phyloP scores from a whole-genome alignment of 2,888 invertebrate genomes.

The Cremastinae sp. region DNA sequence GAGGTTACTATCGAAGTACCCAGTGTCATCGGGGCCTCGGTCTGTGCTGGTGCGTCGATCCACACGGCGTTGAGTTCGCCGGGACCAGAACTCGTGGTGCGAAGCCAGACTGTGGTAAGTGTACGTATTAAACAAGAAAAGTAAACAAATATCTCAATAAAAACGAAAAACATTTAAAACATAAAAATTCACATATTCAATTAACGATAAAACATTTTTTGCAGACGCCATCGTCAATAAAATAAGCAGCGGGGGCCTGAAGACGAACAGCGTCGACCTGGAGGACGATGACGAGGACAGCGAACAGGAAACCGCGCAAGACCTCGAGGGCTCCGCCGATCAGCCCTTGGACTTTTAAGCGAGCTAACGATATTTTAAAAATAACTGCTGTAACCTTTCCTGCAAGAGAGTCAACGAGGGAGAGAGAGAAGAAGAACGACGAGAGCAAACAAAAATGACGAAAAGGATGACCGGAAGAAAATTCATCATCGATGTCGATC shows the following conservation, averaged over 20 bases:
- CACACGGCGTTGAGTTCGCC: slow-evolving; percentile 93
- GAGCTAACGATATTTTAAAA: neutral
- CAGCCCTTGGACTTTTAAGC: slow-evolving; percentile 88
- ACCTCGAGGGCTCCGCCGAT: slow-evolving; percentile 89
- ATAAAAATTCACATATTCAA: neutral
- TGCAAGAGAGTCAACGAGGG: slow-evolving; percentile 47
- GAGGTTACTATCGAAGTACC: slow-evolving; percentile 92
- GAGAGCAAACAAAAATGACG: neutral
- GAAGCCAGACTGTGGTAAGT: slow-evolving; percentile 89
- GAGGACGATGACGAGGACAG: slow-evolving; percentile 88
- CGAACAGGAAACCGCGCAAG: slow-evolving; percentile 85
- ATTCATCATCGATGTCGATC: slow-evolving; percentile 17
- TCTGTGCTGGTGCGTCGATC: slow-evolving; percentile 96
- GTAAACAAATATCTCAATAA: neutral
- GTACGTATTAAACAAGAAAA: slow-evolving; percentile 53
- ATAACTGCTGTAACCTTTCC: slow-evolving; percentile 59
- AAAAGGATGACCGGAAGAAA: neutral
- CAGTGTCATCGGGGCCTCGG: slow-evolving; percentile 94
- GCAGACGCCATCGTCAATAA: slow-evolving; percentile 80
- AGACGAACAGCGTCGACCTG: slow-evolving; percentile 80
- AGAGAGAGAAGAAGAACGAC: slow-evolving; percentile 8
- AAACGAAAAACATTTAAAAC: neutral
- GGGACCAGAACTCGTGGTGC: slow-evolving; percentile 89
- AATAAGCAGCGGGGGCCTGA: slow-evolving; percentile 78
- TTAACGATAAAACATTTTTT: neutral